Base-by-base conservation (phyloP, 1,140 invertebrate genomes). In the Ctenoplectra terminalis region DNA sequence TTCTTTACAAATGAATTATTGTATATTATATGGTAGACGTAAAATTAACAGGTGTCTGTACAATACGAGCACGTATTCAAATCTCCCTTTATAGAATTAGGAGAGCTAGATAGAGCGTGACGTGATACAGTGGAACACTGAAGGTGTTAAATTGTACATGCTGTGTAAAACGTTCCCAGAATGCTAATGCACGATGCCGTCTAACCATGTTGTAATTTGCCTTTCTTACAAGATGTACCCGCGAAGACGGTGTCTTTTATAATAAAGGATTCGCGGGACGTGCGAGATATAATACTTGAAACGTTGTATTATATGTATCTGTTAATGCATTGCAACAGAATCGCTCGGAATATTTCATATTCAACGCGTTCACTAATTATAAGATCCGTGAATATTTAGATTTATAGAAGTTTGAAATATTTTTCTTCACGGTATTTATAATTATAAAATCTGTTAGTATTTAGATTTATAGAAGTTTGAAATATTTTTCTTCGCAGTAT, bases 61-160 rank as follows among this genome's bases (percentile, higher is more conserved):
- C 34, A 69, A 69, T 15, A 34, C 29, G 20, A 13, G 66, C 43
- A 50, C 66, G 66, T 69, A 69, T 50, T 69, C 66, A 50, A 69
- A 69, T 69, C 46, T 4, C 17, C 20, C 26, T 69, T 69, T 69
- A 69, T 69, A 69, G 66, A 69, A 69, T 69, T 69, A 69, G 46
- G 29, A 8, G 46, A 29, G 20, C 29, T 50, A 69, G 66, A 50
- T 29, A 23, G 66, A 67, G 43, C 48, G 40, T 67, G 46, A 50
- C 66, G 46, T 50, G 46, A 69, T 69, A 34, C 50, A 69, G 29
- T 17, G 29, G 46, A 15, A 50, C 46, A 15, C 26, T 17, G 66
- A n/a, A 69, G 46, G 66, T 69, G 66, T 69, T 69, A 69, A 69
- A 69, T 69, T 69, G 66, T 50, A 69, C 66, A 69, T 50, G 46